Conservation (phyloP, 2,797 vertebrate species). For the Chaunax sp. region DNA sequence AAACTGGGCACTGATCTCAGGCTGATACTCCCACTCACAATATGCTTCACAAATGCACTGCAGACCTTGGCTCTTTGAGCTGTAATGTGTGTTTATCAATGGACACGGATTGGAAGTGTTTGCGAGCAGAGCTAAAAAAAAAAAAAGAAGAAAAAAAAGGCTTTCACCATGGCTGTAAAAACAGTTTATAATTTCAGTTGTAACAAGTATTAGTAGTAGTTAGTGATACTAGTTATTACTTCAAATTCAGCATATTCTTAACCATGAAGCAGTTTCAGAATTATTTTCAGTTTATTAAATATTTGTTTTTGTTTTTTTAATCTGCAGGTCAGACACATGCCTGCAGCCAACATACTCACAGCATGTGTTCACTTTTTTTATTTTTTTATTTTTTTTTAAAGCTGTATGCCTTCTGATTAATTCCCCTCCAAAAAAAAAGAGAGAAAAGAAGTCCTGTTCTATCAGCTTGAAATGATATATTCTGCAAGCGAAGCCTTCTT, state of each 20-base stretch:
- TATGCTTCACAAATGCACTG: conserved; percentile 50
- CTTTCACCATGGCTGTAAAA: too few relatives aligned
- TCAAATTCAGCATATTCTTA: too few relatives aligned
- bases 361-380: conserved; percentile 43
- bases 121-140: too few relatives aligned
- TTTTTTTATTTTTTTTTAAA: too few relatives aligned
- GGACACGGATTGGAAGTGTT: neutral
- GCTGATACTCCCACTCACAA: conserved; percentile 57
- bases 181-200: too few relatives aligned
- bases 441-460: conserved; percentile 42
- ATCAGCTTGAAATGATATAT: conserved; percentile 48
- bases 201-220: too few relatives aligned
- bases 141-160: neutral
- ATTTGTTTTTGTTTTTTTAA: too few relatives aligned
- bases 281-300: neutral
- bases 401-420: conserved; percentile 30
- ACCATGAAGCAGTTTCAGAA: too few relatives aligned
- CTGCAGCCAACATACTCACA: conserved; percentile 48
- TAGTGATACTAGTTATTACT: too few relatives aligned
- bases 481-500: conserved; percentile 53
- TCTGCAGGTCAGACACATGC: conserved; percentile 54
- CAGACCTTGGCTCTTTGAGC: conserved; percentile 9
- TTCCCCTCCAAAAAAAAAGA: conserved; percentile 32
- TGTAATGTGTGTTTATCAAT: too few relatives aligned
- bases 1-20: conserved; percentile 41